Evolutionary conservation across 2,888 invertebrate genomes (phyloP).

Genomic region (Meteorus cinctellus): DNA sequence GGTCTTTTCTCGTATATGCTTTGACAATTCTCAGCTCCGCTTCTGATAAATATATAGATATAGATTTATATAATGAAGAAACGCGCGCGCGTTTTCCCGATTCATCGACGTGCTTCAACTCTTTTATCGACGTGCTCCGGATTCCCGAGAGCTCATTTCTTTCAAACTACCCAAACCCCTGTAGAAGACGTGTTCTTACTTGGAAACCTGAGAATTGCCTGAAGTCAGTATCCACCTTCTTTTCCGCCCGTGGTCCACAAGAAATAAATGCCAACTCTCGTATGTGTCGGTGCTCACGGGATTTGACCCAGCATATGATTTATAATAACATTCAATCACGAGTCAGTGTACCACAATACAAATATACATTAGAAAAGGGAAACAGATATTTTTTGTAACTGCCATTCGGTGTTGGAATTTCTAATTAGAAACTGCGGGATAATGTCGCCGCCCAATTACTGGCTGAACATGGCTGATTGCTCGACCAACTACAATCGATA

Average conservation of each 20-base stretch:
- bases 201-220: constrained; percentile 29
- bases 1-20: constrained; percentile 16
- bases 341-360: not conserved
- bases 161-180: constrained; percentile 24
- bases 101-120: constrained; percentile 52
- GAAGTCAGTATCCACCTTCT: constrained; percentile 8
- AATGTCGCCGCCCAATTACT: constrained; percentile 54
- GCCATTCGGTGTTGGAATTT: constrained; percentile 48
- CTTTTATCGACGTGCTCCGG: constrained; percentile 53
- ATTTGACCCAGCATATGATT: constrained; percentile 34
- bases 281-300: not conserved
- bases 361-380: not conserved
- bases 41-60: not conserved
- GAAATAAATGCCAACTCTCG: constrained; percentile 8
- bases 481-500: constrained; percentile 50
- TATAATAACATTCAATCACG: constrained; percentile 29
- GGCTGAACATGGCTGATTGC: constrained; percentile 45
- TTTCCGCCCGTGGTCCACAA: not conserved
- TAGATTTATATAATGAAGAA: not conserved
- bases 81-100: constrained; percentile 45
- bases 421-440: constrained; percentile 55
- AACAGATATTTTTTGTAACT: constrained; percentile 30
- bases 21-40: not conserved
- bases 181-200: constrained; percentile 39
- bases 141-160: constrained; percentile 47